Base-by-base conservation (phyloP, 2,113 vertebrate species). In the Pundamilia nyererei region DNA sequence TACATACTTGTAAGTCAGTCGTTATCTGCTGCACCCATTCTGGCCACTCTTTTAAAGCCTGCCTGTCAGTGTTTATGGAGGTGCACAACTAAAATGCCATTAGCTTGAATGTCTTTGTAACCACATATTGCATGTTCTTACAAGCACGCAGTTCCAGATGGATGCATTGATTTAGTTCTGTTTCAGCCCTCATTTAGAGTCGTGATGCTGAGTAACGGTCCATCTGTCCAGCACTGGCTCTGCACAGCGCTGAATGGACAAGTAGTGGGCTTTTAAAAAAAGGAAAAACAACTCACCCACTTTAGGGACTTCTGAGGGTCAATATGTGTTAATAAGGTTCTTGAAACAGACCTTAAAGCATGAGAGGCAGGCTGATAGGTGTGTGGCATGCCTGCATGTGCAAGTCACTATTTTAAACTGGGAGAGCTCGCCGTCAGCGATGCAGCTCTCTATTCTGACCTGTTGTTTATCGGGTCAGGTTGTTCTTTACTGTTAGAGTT, bases 131-230 rank as follows among this genome's bases (percentile, higher is more conserved):
- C 19, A 33, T 86, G 60, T 42, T 5, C 31, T 33, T 31, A 19
- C 75, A 54, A 45, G 29, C 85, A 70, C 79, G 13, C 47, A 19
- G 49, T 26, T 80, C 83, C 82, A 92, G 90, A 90, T 92, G 70
- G 90, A 90, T 79, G 87, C 84, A 86, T 89, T 84, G 88, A 89
- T 85, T 90, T 86, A 70, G 86, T 92, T 80, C 58, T 79, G 62
- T 87, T 91, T 53, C 51, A 72, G 70, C 75, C 65, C 42, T 91
- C 79, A 84, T 79, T 89, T 77, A 89, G 72, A 83, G 81, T 80
- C 38, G 75, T 80, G 86, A 65, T 91, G 92, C 92, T 95, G 94
- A 93, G 86, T 92, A 94, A 95, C 87, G 85, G 81, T 85, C 89
- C 90, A 85, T 90, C 91, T 94, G 93, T 94, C 91, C 81, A 77